Percentiles rank a stretch among this genome's conserved stretches.
Conservation (phyloP, 2,113 vertebrate genomes). For the Eulemur macaco region DNA sequence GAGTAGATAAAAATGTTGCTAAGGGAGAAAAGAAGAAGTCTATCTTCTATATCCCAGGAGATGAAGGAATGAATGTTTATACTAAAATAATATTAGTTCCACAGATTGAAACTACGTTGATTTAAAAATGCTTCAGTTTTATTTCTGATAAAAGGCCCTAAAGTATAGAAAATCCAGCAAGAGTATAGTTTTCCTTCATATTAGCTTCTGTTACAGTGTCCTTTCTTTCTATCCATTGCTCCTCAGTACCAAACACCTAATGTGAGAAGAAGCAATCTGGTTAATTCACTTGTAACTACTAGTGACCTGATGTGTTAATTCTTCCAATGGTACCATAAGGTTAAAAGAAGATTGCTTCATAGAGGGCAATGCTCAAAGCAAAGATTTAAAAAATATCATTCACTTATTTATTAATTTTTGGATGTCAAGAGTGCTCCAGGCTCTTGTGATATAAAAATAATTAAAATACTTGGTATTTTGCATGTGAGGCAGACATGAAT, state of each 20-base stretch:
- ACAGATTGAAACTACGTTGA: background rate
- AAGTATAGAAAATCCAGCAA: background rate
- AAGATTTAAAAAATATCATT: background rate
- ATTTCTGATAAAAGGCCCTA: background rate
- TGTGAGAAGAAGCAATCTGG: background rate
- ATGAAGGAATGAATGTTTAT: background rate
- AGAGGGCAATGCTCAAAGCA: background rate
- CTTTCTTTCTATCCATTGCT: background rate
- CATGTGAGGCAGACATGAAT: background rate
- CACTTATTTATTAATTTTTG: background rate
- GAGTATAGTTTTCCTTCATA: background rate
- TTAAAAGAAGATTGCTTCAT: background rate
- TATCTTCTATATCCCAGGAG: background rate
- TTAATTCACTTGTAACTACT: background rate
- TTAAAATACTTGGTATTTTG: background rate
- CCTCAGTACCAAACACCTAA: background rate
- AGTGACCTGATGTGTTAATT: background rate
- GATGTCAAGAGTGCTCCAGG: background rate
- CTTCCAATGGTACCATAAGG: background rate
- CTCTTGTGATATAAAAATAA: background rate
- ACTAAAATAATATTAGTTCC: background rate
- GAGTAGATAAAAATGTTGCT: background rate
- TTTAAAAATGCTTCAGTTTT: background rate
- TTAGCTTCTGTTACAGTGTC: background rate
- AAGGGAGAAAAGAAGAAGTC: background rate